Evolutionary conservation across 2,888 invertebrate species (phyloP).

Genomic region (Antitype chi): DNA sequence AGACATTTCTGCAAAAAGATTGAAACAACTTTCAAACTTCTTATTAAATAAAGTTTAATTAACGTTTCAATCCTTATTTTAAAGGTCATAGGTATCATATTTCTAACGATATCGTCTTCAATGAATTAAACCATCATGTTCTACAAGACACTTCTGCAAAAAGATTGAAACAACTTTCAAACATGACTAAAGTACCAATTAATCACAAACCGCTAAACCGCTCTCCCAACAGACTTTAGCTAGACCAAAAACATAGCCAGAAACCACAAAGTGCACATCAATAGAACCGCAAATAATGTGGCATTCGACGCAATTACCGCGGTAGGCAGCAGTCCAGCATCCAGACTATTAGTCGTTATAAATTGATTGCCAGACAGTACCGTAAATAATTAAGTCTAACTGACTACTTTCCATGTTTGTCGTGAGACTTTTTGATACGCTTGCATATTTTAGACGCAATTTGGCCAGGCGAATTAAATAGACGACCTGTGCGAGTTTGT

Average conservation of each 20-base stretch:
- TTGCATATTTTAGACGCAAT: constrained; percentile 54
- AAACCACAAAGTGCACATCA: constrained; percentile 45
- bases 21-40: constrained; percentile 2
- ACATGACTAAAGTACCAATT: constrained; percentile 27
- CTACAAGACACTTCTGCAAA: constrained; percentile 4
- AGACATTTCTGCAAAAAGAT: constrained; percentile 10
- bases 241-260: neutral
- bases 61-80: neutral
- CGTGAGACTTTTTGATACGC: constrained; percentile 38
- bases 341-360: constrained; percentile 48
- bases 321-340: constrained; percentile 1
- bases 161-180: neutral
- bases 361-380: constrained; percentile 45
- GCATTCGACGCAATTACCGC: constrained; percentile 25
- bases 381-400: constrained; percentile 47
- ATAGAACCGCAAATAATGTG: constrained; percentile 43
- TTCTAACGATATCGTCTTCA: neutral
- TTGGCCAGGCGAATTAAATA: constrained; percentile 3
- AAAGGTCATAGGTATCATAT: neutral
- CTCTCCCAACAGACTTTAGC: constrained; percentile 8
- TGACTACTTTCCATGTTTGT: constrained; percentile 44
- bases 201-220: constrained; percentile 31
- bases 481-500: neutral
- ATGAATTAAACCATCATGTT: neutral
- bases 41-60: no score